Base-by-base conservation (phyloP, 2,888 invertebrate genomes). In the Bombylius major region DNA sequence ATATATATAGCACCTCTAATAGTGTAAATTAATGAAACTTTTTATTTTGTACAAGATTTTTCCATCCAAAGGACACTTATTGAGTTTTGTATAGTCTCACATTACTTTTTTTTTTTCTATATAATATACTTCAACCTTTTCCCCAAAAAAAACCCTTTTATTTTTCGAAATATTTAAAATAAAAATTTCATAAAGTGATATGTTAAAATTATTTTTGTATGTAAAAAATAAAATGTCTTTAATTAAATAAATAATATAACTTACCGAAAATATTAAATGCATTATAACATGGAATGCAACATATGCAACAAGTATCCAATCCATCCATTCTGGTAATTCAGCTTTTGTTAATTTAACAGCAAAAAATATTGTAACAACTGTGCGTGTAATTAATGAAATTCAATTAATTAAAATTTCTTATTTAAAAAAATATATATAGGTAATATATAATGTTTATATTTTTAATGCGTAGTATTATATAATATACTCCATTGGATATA, bases 341-440 rank as follows among this genome's bases (percentile, higher is more conserved):
- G 93, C 90, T 73, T 93, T 91, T 62, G 82, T 81, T 60, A 96
- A 78, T 67, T 86, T 84, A 33, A 91, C 87, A 47, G 96, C 91
- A 68, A 95, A 87, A 81, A 96, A 96, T 66, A 97, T 89, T 53
- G 93, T 88, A 13, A 92, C 86, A 73, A 96, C 95, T 95, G 78
- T 11, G n/a, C n/a, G n/a, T n/a, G n/a, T n/a, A n/a, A n/a, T n/a
- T n/a, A 81, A 78, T 54, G 3, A 3, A 23, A 23, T 23, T 23
- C 3, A 1, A 3, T 23, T 23, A 23, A 48, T 4, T 39, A 51
- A 50, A 31, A 11, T 47, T 47, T 47, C 36, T 11, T 14, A 50
- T 50, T 31, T 23, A 42, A 45, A 45, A 39, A 7, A 11, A 45
- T 12, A 3, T 13, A 50, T n/a, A 11, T 33, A 50, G 13, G 13